Evolutionary conservation across 2,797 vertebrate species (phyloP).

Genomic region (Chanos chanos): DNA sequence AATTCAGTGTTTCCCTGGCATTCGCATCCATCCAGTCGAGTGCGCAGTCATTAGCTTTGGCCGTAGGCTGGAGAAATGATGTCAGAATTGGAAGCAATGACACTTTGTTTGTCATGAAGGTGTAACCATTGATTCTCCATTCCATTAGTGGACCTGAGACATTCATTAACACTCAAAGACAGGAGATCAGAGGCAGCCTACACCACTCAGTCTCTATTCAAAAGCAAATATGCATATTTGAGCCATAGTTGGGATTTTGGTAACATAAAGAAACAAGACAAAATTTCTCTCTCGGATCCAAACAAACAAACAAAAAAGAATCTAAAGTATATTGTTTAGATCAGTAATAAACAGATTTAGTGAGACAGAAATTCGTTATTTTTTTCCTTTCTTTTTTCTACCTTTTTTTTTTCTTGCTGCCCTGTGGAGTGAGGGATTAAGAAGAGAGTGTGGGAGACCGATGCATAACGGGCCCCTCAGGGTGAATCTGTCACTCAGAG

Average conservation of each 20-base stretch:
- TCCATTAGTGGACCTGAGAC: constrained; percentile 23
- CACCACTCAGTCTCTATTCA: neutral
- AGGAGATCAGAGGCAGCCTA: constrained; percentile 39
- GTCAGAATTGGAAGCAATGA: constrained; percentile 45
- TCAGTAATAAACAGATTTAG: constrained; percentile 16
- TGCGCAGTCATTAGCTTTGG: constrained; percentile 55
- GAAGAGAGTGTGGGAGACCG: constrained; percentile 40
- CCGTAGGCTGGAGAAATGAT: constrained; percentile 49
- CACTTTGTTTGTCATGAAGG: constrained; percentile 46
- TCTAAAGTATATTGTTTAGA: no score
- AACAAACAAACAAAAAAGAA: no score
- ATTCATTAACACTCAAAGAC: constrained; percentile 46
- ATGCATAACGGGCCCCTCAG: constrained; percentile 20
- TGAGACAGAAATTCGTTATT: constrained; percentile 21
- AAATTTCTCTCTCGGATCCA: no score
- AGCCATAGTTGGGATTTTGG: no score
- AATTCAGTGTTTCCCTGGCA: constrained; percentile 51
- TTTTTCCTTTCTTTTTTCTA: no score
- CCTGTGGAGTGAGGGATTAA: constrained; percentile 35
- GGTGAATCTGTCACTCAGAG: constrained; percentile 30
- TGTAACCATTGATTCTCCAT: constrained; percentile 54
- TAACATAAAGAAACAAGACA: no score
- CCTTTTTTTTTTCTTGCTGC: neutral
- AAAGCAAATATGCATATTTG: neutral
- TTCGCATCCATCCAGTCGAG: constrained; percentile 61